Evolutionary conservation across 2,888 invertebrate species (phyloP).

Genomic region (Globia sparganii): DNA sequence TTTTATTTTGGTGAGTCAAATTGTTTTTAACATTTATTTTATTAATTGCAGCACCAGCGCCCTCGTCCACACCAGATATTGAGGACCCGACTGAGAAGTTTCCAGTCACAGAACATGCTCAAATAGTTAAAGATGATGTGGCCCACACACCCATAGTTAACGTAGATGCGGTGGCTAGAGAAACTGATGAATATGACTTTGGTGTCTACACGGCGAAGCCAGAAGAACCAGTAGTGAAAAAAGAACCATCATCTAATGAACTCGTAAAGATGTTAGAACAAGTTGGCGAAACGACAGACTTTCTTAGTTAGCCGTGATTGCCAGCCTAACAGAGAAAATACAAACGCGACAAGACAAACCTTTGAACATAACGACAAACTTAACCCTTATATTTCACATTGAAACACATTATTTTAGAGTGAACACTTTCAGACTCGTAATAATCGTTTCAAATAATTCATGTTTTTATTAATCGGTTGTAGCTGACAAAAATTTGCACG

Average conservation of each 20-base stretch:
- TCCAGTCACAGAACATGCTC: neutral
- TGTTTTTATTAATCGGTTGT: neutral
- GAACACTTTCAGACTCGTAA: neutral
- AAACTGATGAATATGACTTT: neutral
- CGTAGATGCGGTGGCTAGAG: too few relatives aligned
- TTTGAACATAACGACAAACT: neutral
- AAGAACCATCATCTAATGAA: neutral
- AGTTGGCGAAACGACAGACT: slow-evolving; percentile 14
- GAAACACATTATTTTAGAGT: neutral
- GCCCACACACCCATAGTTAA: fast-evolving
- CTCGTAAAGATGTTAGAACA: slow-evolving; percentile 17
- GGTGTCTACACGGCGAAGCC: too few relatives aligned
- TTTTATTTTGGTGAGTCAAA: neutral
- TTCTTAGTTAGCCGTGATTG: slow-evolving; percentile 11
- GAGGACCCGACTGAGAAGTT: neutral
- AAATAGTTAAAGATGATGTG: neutral
- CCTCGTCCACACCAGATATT: neutral
- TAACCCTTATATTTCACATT: neutral
- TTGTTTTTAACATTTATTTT: neutral
- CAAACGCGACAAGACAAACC: neutral
- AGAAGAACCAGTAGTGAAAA: neutral
- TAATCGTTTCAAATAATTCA: neutral
- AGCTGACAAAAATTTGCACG: neutral
- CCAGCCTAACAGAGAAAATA: neutral
- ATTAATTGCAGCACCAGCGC: slow-evolving; percentile 2